Conservation (phyloP, 2,888 invertebrate genomes). For the Apoderus coryli region DNA sequence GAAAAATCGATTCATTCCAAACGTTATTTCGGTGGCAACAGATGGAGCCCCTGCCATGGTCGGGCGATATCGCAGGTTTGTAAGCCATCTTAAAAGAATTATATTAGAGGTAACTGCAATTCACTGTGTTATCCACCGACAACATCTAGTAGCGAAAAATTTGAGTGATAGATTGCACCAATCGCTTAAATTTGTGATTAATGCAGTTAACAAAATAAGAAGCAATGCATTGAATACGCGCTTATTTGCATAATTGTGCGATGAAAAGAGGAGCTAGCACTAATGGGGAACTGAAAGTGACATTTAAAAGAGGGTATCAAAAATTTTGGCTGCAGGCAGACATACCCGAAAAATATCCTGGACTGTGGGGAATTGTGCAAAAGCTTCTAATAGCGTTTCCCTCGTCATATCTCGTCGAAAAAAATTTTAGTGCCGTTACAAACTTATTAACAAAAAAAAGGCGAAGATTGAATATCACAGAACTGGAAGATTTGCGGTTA, state of each 20-base stretch:
- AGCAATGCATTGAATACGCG: slow-evolving; percentile 11
- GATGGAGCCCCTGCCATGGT: slow-evolving; percentile 17
- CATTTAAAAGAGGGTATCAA: too few species aligned
- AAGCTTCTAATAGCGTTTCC: too few species aligned
- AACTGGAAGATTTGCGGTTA: too few species aligned
- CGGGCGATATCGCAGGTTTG: slow-evolving; percentile 8
- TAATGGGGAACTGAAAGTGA: neutral
- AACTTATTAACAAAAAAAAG: too few species aligned
- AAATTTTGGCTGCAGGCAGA: too few species aligned
- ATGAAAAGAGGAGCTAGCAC: neutral
- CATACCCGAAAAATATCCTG: too few species aligned
- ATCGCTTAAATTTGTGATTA: slow-evolving; percentile 14
- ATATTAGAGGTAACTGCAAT: slow-evolving; percentile 8
- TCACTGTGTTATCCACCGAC: slow-evolving; percentile 11
- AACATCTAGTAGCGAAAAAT: slow-evolving; percentile 5
- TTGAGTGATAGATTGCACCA: slow-evolving; percentile 9
- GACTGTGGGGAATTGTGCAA: too few species aligned
- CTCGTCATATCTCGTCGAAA: too few species aligned
- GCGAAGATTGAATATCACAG: too few species aligned
- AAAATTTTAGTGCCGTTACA: too few species aligned
- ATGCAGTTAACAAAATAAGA: slow-evolving; percentile 15
- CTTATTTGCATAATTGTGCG: neutral
- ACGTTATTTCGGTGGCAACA: slow-evolving; percentile 16
- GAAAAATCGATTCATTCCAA: too few species aligned
- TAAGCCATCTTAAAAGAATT: slow-evolving; percentile 9